A percentile compares a stretch with the other conserved stretches of the same genome.
These are phyloP conservation scores for Scrobipalpa costella DNA, from an alignment of 2,888 invertebrate genomes.

Conservation along the genomic window DNA sequence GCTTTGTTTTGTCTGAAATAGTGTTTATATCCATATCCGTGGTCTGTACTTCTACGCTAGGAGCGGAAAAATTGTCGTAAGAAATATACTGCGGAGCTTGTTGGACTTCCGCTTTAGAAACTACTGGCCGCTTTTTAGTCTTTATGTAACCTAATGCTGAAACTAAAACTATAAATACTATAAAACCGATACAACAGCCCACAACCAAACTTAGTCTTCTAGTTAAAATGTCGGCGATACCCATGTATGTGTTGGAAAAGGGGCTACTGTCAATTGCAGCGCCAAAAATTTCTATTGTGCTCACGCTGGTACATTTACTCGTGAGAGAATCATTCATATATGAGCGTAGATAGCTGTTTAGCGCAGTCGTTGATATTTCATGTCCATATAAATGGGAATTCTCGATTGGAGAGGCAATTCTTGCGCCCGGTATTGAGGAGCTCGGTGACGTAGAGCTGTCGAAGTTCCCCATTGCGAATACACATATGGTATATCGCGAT, in stretches of 20 bases:
- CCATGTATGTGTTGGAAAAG: conserved; percentile 84
- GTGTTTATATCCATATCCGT: conserved; percentile 74
- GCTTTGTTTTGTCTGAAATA: conserved; percentile 69
- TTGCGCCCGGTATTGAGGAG: conserved; percentile 74
- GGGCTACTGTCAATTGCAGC: conserved; percentile 79
- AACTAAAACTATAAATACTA: conserved; percentile 91
- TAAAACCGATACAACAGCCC: conserved; percentile 92
- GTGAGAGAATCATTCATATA: conserved; percentile 85
- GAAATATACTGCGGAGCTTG: conserved; percentile 91
- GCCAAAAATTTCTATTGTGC: conserved; percentile 87
- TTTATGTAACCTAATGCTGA: conserved; percentile 93
- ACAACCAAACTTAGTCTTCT: conserved; percentile 91
- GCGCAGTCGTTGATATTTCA: conserved; percentile 69
- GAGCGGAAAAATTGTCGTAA: conserved; percentile 79
- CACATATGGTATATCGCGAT: conserved; percentile 92
- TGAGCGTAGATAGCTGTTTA: conserved; percentile 58
- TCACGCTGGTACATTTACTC: conserved; percentile 88
- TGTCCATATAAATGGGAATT: conserved; percentile 79
- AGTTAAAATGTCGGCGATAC: conserved; percentile 88
- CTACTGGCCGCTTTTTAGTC: conserved; percentile 89
- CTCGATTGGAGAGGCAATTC: conserved; percentile 69
- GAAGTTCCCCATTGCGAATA: conserved; percentile 90
- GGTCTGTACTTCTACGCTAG: conserved; percentile 65
- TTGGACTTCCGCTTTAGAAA: conserved; percentile 85
- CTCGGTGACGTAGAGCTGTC: conserved; percentile 69